Base-by-base conservation (phyloP, 1,140 invertebrate genomes). In the Danaus plexippus region DNA sequence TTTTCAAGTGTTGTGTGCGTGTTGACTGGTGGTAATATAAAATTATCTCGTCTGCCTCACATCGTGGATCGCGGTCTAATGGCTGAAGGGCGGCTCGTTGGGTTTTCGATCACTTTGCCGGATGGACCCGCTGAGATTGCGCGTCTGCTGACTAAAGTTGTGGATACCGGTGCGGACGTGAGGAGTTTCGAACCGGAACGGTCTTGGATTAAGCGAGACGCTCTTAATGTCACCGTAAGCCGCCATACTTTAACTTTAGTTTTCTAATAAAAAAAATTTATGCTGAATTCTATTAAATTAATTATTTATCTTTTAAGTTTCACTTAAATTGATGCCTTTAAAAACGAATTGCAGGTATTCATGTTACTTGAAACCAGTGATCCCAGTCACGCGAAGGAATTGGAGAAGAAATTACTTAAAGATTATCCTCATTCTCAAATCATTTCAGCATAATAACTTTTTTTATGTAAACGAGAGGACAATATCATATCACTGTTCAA, bases 101-200 rank as follows among this genome's bases (percentile, higher is more conserved):
- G 94, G 71, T 95, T 96, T 72, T 93, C 32, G 8, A 58, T 50
- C 9, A 40, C 53, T 0, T 15, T 69, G 12, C 55, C 90, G 65
- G 96, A 97, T 81, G 84, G 93, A 60, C 94, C 94, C 0, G 93
- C 93, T 15, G 94, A 94, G 10, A 94, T 97, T 42, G 90, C 93
- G n/a, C 94, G 96, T 71, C 86, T 97, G 0, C 93, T 94, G 54
- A 89, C 89, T 62, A 68, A 92, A 11, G 85, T 97, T 2, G 88
- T 89, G 0, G 89, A 90, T 7, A 79, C 92, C 22, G 95, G 95
- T 3, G 95, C 95, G 1, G 94, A 93, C 15, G 94, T 97, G 51
- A 97, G 96, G 83, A 95, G 96, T 71, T 95, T 97, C 45, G 92
- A 94, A 75, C 96, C 97, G 74, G 95, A 97, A 78, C 87, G 95